Evolutionary conservation across 2,113 vertebrate species (phyloP).

Genomic region (Paracanthobrama guichenoti): DNA sequence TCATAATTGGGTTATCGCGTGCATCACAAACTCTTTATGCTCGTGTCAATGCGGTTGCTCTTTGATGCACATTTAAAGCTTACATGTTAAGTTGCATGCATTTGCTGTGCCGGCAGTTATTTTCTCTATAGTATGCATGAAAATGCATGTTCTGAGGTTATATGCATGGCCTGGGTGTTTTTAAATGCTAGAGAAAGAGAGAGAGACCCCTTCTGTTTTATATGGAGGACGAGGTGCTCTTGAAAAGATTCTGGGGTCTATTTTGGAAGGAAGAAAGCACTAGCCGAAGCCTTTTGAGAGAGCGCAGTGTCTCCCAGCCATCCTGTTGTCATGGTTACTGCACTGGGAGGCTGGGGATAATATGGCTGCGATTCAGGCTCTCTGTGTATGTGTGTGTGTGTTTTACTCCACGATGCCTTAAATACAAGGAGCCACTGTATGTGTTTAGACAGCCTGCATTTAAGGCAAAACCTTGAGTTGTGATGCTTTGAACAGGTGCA

Average conservation of each 20-base stretch:
- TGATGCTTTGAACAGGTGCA: constrained; percentile 66
- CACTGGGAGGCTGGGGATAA: constrained; percentile 85
- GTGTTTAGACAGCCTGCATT: constrained; percentile 36
- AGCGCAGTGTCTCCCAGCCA: constrained; percentile 89
- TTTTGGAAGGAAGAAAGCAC: constrained; percentile 74
- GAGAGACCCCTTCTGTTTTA: constrained; percentile 58
- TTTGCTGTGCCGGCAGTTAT: constrained; percentile 45
- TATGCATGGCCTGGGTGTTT: neutral
- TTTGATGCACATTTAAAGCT: neutral
- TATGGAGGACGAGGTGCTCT: constrained; percentile 65
- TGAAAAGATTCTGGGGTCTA: constrained; percentile 73
- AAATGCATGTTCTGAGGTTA: constrained; percentile 42
- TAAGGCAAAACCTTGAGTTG: constrained; percentile 44
- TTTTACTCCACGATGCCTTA: constrained; percentile 48
- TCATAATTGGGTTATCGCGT: neutral
- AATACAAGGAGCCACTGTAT: constrained; percentile 46
- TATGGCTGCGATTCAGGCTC: constrained; percentile 70
- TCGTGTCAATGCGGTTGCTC: neutral
- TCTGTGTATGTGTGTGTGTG: constrained; percentile 49
- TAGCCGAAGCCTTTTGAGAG: constrained; percentile 77
- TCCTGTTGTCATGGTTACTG: constrained; percentile 99
- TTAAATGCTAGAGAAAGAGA: constrained; percentile 51
- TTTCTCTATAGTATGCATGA: constrained; percentile 32
- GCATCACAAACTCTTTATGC: neutral
- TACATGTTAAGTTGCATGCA: neutral